Evolutionary conservation across 2,113 vertebrate species (phyloP).

Genomic region (Empidonax alnorum): DNA sequence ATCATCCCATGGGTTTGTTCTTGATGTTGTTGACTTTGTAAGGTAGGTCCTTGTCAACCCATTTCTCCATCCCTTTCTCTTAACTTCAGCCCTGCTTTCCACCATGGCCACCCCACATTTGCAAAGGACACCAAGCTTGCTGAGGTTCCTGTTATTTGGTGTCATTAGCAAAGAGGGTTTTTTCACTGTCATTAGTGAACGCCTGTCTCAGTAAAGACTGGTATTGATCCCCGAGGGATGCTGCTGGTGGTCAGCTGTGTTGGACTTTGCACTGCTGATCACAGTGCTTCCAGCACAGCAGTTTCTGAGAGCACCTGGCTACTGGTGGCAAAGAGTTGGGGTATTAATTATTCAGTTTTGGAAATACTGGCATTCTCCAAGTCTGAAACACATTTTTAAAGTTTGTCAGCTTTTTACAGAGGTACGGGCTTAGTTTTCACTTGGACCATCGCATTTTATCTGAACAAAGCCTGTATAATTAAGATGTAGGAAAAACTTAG

Average conservation of each 20-base stretch:
- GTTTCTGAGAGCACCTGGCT: background rate
- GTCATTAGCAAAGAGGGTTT: background rate
- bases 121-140: background rate
- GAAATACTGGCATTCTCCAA: background rate
- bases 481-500: background rate
- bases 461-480: background rate
- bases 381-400: background rate
- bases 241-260: background rate
- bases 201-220: background rate
- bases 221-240: background rate
- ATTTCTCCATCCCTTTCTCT: background rate
- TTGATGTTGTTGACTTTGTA: accelerated
- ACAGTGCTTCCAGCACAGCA: background rate
- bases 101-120: accelerated
- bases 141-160: background rate
- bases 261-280: background rate
- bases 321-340: background rate
- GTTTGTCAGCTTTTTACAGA: background rate
- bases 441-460: background rate
- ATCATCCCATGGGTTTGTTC: accelerated
- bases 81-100: background rate
- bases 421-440: background rate
- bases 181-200: accelerated
- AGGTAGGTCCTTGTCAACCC: background rate
- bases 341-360: background rate